These are phyloP conservation scores for Branchinecta lynchi DNA, from an alignment of 1,140 invertebrate genomes.

Conservation along the genomic window DNA sequence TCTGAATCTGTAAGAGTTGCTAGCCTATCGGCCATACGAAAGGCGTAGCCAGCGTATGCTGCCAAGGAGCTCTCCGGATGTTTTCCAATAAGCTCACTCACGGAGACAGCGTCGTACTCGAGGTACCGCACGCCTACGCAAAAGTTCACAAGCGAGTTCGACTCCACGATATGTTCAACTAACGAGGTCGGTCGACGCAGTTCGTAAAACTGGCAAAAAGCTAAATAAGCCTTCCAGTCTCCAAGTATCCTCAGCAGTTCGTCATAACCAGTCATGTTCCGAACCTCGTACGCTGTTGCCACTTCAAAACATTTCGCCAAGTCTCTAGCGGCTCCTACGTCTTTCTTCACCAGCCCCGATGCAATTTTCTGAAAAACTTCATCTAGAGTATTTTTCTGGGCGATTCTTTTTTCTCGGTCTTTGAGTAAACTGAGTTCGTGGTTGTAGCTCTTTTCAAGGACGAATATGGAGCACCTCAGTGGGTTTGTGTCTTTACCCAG, in stretches of 20 bases:
- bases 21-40: not conserved
- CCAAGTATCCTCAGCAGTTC: not conserved
- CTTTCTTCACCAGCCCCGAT: not conserved
- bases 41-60: not conserved
- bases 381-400: not conserved
- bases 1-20: not conserved
- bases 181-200: not conserved
- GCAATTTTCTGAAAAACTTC: not conserved
- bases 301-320: not conserved
- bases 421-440: not conserved
- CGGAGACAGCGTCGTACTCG: not conserved
- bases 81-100: not conserved
- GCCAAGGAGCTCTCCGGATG: not conserved
- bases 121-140: not conserved
- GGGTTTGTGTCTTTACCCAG: not conserved
- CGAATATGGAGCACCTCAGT: not conserved
- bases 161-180: not conserved
- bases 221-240: not conserved
- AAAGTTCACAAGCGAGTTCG: not conserved
- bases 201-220: not conserved
- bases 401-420: not conserved
- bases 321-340: not conserved
- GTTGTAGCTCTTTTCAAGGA: not conserved
- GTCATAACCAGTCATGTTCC: not conserved
- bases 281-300: not conserved